Evolutionary conservation across 2,888 invertebrate species (phyloP), one percentile per base, ranked within the genome.

Genomic region (Melanostoma scalare): DNA sequence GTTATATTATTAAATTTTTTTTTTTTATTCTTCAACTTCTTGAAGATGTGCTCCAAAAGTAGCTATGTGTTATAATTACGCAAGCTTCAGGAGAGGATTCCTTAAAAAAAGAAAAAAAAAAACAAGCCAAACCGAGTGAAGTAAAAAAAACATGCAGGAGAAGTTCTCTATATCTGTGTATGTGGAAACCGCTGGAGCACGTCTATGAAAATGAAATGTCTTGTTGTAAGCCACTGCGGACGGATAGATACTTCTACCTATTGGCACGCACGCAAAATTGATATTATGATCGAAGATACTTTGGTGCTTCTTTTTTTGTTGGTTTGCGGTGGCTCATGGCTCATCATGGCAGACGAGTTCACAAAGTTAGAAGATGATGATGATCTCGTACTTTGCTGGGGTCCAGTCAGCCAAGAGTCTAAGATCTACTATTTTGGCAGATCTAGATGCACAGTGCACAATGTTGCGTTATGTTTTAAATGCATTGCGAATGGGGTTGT

Each of bases 241-340:
- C 36, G 61, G 55, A 71, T 53, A 63, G 36, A 67, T 60, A 36
- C 58, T 65, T 20, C 56, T 56, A 60, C 60, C 82, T 73, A 78
- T 77, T 82, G 78, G 82, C 82, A 82, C 82, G 82, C 82, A 82
- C 82, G 73, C 78, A 82, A 82, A 82, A 82, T 82, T 82, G 82
- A 78, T 82, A 82, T 82, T 82, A 78, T 69, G 82, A 82, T 82
- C 73, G 82, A 74, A 78, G 82, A 73, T 73, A 74, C 56, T 72
- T 56, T 9, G 82, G 69, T 73, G 69, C 56, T 72, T 56, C 6
- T 67, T 42, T 50, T 6, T 31, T 50, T 33, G 2, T 55, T 10
- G 20, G 8, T 30, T 46, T 36, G 31, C 38, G 3, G 33, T 58
- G 31, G 55, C 61, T 36, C 31, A 67, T 48, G 36, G 65, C 67